Conservation (phyloP, 2,113 vertebrate genomes). For the Dasyprocta punctata region DNA sequence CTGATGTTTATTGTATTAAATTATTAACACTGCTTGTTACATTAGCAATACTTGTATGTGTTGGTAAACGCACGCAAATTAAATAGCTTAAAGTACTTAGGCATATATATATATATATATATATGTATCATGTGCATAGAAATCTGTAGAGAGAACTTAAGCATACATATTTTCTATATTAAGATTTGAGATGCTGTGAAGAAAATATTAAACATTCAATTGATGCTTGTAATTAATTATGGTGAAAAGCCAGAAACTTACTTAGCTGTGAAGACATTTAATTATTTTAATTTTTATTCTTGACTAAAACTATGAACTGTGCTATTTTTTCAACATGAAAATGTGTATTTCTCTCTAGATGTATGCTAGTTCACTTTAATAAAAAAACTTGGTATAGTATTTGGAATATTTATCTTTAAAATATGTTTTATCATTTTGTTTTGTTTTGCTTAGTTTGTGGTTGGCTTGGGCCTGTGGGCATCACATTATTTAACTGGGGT, state of each 20-base stretch:
- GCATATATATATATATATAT: not conserved
- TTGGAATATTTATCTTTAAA: not conserved
- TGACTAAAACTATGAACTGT: not conserved
- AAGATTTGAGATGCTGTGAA: not conserved
- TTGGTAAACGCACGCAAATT: not conserved
- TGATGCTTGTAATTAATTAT: not conserved
- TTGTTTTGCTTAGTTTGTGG: not conserved
- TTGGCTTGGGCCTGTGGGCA: not conserved
- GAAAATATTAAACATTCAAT: not conserved
- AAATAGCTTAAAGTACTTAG: not conserved
- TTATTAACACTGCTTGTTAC: not conserved
- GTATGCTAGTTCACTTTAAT: not conserved
- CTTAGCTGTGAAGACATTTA: not conserved
- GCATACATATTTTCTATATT: not conserved
- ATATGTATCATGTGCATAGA: too few relatives aligned
- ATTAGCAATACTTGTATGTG: not conserved
- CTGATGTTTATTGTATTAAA: not conserved
- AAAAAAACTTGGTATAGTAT: not conserved
- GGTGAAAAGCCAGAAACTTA: not conserved
- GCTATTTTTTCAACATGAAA: not conserved
- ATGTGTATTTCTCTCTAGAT: not conserved
- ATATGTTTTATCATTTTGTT: not conserved
- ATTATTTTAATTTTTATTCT: slow-evolving; percentile 38
- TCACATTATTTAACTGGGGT: not conserved
- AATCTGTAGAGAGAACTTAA: not conserved